Conservation (phyloP, 2,113 vertebrate genomes). For the Lasiurus cinereus region DNA sequence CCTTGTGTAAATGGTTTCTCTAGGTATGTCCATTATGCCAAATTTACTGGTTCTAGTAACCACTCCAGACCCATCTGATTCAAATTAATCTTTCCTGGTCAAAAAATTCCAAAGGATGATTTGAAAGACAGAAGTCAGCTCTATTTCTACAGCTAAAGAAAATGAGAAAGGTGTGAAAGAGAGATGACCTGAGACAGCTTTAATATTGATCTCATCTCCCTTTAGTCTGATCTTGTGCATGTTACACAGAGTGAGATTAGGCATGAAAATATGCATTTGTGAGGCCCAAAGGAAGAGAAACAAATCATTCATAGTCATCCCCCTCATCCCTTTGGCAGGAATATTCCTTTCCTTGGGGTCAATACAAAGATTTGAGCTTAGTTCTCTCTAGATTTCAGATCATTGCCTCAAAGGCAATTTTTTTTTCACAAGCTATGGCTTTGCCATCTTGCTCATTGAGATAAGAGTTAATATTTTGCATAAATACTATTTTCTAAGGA, state of each 20-base stretch:
- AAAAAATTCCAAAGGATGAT: constrained; percentile 84
- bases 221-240: constrained; percentile 65
- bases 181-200: constrained; percentile 68
- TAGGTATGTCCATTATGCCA: constrained; percentile 70
- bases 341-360: constrained; percentile 7
- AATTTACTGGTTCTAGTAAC: constrained; percentile 84
- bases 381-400: not conserved
- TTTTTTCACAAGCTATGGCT: not conserved
- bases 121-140: constrained; percentile 80
- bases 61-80: constrained; percentile 80
- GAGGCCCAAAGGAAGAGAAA: not conserved
- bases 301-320: not conserved
- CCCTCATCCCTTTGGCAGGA: not conserved
- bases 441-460: not conserved
- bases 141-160: constrained; percentile 75
- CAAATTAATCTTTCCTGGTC: constrained; percentile 75
- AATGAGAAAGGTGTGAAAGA: constrained; percentile 69
- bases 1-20: constrained; percentile 79
- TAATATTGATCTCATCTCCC: constrained; percentile 51
- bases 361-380: not conserved
- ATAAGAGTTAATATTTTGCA: constrained; percentile 38
- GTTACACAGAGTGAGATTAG: not conserved
- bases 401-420: not conserved
- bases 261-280: not conserved
- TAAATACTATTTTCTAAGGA: not conserved